These are phyloP conservation scores for Pimpla rufipes DNA, from an alignment of 2,888 invertebrate species.

Conservation along the genomic window DNA sequence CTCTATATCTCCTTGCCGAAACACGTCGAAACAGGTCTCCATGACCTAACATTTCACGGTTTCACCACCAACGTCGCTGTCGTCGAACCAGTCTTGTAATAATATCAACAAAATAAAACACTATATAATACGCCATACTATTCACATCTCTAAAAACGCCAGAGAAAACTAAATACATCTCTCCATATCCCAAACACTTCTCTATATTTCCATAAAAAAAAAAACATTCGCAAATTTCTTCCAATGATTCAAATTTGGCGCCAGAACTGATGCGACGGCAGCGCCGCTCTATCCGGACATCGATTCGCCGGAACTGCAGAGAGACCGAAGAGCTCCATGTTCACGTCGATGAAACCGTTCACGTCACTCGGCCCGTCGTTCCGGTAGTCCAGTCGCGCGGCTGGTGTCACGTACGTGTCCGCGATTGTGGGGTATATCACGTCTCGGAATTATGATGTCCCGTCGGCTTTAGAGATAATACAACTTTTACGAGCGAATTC, in stretches of 20 bases:
- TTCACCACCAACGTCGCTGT: no score
- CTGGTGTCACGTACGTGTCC: constrained; percentile 41
- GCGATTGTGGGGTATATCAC: constrained; percentile 19
- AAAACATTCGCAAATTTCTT: neutral
- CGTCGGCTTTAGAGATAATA: constrained; percentile 66
- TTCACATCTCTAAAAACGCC: no score
- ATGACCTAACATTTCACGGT: no score
- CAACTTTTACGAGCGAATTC: neutral
- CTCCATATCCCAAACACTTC: neutral
- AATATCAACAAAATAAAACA: no score
- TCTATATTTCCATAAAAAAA: neutral
- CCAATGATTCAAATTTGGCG: neutral
- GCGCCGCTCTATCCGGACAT: neutral
- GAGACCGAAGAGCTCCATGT: neutral
- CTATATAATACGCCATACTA: no score
- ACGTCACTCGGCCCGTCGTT: constrained; percentile 24
- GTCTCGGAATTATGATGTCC: constrained; percentile 63
- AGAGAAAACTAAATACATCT: no score
- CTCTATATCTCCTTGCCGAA: neutral
- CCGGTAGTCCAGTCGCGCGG: constrained; percentile 23
- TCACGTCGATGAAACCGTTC: neutral
- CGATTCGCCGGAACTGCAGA: constrained; percentile 6
- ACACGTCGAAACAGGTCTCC: no score
- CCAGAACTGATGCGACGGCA: neutral
- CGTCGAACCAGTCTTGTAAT: no score